A percentile compares a stretch with the other conserved stretches of the same genome.
phyloP scores from a whole-genome alignment of 1,140 invertebrate genomes.

The Hyposmocoma kahamanoa region DNA sequence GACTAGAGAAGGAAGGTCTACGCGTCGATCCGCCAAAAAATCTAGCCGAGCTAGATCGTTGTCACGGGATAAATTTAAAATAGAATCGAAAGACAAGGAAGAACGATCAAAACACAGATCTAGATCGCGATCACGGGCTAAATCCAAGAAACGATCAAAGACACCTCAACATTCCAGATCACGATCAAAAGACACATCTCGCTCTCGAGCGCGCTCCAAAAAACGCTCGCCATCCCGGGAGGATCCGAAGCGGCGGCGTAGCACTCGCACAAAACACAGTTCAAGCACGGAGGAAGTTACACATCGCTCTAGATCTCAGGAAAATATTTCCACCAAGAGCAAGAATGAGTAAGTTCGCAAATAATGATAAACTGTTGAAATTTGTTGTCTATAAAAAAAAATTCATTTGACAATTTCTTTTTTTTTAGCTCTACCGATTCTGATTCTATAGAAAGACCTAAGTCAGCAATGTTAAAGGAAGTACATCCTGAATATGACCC shows the following conservation, averaged over 20 bases:
- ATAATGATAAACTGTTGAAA: neutral
- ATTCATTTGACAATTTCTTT: conserved; percentile 9
- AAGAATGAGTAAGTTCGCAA: conserved; percentile 54
- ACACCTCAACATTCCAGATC: conserved; percentile 43
- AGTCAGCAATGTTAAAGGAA: conserved; percentile 63
- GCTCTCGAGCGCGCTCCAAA: conserved; percentile 22
- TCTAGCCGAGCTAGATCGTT: conserved; percentile 32
- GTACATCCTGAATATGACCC: conserved; percentile 63
- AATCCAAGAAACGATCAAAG: conserved; percentile 39
- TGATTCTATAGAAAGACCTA: conserved; percentile 57
- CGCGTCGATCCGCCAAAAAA: conserved; percentile 37
- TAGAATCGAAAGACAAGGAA: conserved; percentile 39
- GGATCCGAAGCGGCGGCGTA: conserved; percentile 21
- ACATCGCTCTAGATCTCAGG: conserved; percentile 51
- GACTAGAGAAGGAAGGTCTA: conserved; percentile 31
- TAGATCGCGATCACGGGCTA: conserved; percentile 39
- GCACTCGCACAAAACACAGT: conserved; percentile 37
- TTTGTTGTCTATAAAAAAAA: neutral
- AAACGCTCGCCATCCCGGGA: conserved; percentile 30
- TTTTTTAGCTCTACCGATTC: conserved; percentile 57
- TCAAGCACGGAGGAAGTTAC: conserved; percentile 40
- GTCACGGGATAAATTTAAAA: conserved; percentile 42
- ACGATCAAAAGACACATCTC: conserved; percentile 29
- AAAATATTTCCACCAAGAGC: conserved; percentile 38
- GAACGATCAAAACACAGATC: conserved; percentile 41